These are phyloP conservation scores for Anoplolepis gracilipes DNA, from an alignment of 1,140 invertebrate species.

Conservation along the genomic window DNA sequence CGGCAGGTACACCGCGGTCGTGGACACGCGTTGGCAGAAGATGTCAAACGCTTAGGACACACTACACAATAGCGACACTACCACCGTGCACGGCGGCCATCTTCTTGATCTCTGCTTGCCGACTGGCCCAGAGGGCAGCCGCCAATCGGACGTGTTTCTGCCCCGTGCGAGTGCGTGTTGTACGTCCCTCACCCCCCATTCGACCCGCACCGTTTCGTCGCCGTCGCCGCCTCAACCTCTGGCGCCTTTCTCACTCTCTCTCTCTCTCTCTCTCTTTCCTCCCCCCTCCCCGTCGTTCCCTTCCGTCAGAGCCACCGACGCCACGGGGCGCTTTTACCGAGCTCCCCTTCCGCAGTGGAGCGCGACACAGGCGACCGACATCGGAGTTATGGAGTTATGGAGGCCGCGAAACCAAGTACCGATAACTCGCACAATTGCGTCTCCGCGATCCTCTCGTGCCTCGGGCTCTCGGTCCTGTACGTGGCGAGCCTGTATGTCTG, in stretches of 20 bases:
- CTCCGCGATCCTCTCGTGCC: conserved; percentile 87
- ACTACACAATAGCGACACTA: conserved; percentile 85
- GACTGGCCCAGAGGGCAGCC: conserved; percentile 74
- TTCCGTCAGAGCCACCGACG: conserved; percentile 32
- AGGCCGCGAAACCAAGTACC: conserved; percentile 76
- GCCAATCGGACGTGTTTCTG: conserved; percentile 77
- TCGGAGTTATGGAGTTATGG: conserved; percentile 83
- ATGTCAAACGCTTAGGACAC: conserved; percentile 67
- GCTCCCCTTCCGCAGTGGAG: conserved; percentile 71
- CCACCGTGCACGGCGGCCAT: conserved; percentile 84
- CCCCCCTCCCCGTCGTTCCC: conserved; percentile 28
- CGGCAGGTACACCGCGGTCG: not conserved
- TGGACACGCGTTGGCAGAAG: conserved; percentile 28
- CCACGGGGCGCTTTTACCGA: conserved; percentile 65
- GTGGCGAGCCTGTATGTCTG: conserved; percentile 94
- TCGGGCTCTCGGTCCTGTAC: conserved; percentile 91
- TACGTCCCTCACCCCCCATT: conserved; percentile 28
- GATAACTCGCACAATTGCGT: conserved; percentile 74
- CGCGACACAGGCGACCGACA: conserved; percentile 74
- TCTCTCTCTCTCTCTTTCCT: conserved; percentile 13
- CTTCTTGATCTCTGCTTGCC: conserved; percentile 76
- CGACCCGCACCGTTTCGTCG: conserved; percentile 1
- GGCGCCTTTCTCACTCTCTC: conserved; percentile 36
- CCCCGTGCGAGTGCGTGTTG: conserved; percentile 27
- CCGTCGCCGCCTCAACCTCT: conserved; percentile 26